Conservation (phyloP, 2,888 invertebrate species). For the Acleris literana region DNA sequence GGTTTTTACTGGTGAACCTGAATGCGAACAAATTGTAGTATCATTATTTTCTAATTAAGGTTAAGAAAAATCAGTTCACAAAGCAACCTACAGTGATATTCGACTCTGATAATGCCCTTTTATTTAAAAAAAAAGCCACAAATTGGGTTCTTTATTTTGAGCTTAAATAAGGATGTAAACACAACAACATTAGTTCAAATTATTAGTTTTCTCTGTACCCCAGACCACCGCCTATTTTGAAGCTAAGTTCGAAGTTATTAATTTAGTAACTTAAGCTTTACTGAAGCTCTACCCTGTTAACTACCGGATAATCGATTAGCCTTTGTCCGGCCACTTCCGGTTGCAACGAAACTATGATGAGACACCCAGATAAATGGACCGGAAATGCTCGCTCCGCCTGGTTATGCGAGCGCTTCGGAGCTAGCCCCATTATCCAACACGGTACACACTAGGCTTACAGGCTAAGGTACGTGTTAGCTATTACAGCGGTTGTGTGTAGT, state of each 20-base stretch:
- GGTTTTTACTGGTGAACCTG: neutral
- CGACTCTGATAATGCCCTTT: too few relatives aligned
- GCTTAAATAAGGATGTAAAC: too few relatives aligned
- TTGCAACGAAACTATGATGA: conserved; percentile 73
- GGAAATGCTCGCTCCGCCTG: conserved; percentile 60
- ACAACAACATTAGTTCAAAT: too few relatives aligned
- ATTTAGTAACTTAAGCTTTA: conserved; percentile 1
- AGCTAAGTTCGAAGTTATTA: too few relatives aligned
- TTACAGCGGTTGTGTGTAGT: neutral
- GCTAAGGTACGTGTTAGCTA: neutral
- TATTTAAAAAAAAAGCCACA: too few relatives aligned
- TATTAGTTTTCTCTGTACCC: too few relatives aligned
- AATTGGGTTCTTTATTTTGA: too few relatives aligned
- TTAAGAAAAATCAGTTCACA: too few relatives aligned
- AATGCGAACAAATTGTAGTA: too few relatives aligned
- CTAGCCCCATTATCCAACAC: conserved; percentile 14
- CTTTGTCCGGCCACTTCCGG: conserved; percentile 77
- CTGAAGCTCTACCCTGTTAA: conserved; percentile 46
- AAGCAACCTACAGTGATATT: too few relatives aligned
- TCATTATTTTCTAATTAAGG: too few relatives aligned
- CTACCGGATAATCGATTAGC: conserved; percentile 79
- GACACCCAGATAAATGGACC: conserved; percentile 69
- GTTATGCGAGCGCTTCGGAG: conserved; percentile 39
- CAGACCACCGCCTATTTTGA: too few relatives aligned
- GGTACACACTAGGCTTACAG: neutral